Evolutionary conservation across 1,140 invertebrate genomes (phyloP), one percentile per base, ranked within the genome.

Genomic region (Temnothorax longispinosus): DNA sequence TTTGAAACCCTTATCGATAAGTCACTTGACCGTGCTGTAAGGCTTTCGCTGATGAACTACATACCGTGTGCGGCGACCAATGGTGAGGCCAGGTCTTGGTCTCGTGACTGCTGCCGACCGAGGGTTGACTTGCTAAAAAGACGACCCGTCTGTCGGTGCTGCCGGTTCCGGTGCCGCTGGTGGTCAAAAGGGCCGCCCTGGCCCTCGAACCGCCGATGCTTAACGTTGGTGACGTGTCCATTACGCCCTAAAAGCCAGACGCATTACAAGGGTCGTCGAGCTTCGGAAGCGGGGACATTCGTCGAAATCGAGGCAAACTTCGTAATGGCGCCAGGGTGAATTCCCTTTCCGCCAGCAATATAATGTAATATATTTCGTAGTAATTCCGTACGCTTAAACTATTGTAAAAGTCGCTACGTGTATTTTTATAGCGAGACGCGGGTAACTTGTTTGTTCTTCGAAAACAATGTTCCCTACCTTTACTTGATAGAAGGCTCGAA

Each of bases 41-140:
- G 13, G n/a, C 54, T 38, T 81, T 65, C 35, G 21, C 13, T 21
- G 44, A 72, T 69, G 44, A 86, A 81, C 64, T 67, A 93, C 94
- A 93, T 77, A 94, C 95, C 93, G 93, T 92, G 69, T 94, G 93
- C n/a, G 94, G 95, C 7, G 95, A 95, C 95, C 95, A 95, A 77
- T 95, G 93, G 89, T 95, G 95, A 50, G 95, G 95, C 95, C 95
- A 95, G 58, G 95, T 95, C 67, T 93, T 93, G 5, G 93, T 94
- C 74, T 95, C 95, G 78, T 94, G 93, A 85, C 92, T 92, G 52
- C 80, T 87, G 11, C 91, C 88, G 21, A 91, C 89, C 60, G 80
- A 88, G 38, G 95, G 92, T 88, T 95, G 92, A 88, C 95, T 94
- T 18, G 94, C 93, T 86, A 95, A 92, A 89, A 95, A 95, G 60